Evolutionary conservation across 2,113 vertebrate species (phyloP).

Genomic region (Neoarius graeffei): DNA sequence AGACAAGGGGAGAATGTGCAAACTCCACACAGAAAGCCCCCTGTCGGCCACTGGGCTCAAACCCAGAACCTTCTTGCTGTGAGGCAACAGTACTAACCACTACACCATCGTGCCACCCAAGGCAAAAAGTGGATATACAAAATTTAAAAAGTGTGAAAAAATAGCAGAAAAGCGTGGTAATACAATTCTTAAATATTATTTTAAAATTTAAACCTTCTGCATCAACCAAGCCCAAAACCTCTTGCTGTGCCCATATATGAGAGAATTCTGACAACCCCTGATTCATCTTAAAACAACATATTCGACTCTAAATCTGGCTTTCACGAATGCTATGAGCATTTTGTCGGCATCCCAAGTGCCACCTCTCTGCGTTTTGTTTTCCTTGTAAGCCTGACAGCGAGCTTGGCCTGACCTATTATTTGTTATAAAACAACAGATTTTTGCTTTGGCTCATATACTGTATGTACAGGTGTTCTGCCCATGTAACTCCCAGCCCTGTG

Average conservation of each 20-base stretch:
- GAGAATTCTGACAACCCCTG: neutral
- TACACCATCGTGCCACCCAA: too few species aligned
- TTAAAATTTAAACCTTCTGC: neutral
- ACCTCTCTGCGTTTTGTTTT: neutral
- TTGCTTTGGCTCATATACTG: neutral
- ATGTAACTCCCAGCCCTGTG: neutral
- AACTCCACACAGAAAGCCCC: too few species aligned
- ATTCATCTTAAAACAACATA: neutral
- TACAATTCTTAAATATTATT: too few species aligned
- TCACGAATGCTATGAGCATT: neutral
- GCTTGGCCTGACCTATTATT: neutral
- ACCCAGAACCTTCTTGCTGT: too few species aligned
- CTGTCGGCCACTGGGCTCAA: too few species aligned
- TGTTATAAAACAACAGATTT: neutral
- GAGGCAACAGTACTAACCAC: too few species aligned
- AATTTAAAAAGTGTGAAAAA: too few species aligned
- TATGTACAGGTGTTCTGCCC: neutral
- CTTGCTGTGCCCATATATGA: neutral
- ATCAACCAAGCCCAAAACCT: neutral
- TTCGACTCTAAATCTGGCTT: neutral
- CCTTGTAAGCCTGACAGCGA: neutral
- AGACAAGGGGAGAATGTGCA: too few species aligned
- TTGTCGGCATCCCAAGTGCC: neutral
- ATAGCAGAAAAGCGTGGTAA: too few species aligned
- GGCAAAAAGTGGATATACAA: too few species aligned